These are phyloP conservation scores for Natrix natrix DNA, from an alignment of 2,797 vertebrate species.

Conservation along the genomic window DNA sequence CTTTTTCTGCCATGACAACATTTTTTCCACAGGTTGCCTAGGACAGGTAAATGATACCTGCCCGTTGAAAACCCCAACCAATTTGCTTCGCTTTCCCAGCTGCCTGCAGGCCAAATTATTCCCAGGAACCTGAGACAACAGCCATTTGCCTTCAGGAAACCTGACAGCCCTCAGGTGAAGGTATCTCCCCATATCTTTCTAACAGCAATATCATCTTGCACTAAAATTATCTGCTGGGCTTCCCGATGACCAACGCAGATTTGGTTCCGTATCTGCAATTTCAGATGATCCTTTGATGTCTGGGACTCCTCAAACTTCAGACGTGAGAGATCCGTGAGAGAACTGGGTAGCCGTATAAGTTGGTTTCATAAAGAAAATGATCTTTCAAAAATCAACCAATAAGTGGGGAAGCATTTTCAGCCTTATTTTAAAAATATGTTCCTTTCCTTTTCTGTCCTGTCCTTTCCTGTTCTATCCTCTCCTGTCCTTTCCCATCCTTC, in stretches of 20 bases:
- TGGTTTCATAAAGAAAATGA: not conserved
- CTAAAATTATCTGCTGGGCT: slow-evolving; percentile 49
- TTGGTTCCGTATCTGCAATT: not conserved
- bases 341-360: not conserved
- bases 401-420: not conserved
- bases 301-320: not conserved
- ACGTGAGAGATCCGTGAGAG: not conserved
- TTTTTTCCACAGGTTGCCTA: slow-evolving; percentile 45
- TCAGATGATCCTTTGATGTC: not conserved
- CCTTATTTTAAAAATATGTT: not conserved
- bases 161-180: slow-evolving; percentile 55
- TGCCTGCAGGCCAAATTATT: slow-evolving; percentile 55
- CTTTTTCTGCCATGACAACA: slow-evolving; percentile 51
- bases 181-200: slow-evolving; percentile 35
- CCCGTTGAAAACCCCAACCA: slow-evolving; percentile 29
- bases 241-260: slow-evolving; percentile 37
- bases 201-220: slow-evolving; percentile 49
- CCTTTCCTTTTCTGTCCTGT: not conserved
- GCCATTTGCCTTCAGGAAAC: slow-evolving; percentile 62
- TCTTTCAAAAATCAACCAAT: not conserved
- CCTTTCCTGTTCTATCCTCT: not conserved
- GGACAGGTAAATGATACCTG: slow-evolving; percentile 55
- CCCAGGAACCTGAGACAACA: slow-evolving; percentile 59
- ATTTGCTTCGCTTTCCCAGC: slow-evolving; percentile 41
- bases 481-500: not conserved